phyloP scores from a whole-genome alignment of 2,888 invertebrate species.

The Acleris cristana region DNA sequence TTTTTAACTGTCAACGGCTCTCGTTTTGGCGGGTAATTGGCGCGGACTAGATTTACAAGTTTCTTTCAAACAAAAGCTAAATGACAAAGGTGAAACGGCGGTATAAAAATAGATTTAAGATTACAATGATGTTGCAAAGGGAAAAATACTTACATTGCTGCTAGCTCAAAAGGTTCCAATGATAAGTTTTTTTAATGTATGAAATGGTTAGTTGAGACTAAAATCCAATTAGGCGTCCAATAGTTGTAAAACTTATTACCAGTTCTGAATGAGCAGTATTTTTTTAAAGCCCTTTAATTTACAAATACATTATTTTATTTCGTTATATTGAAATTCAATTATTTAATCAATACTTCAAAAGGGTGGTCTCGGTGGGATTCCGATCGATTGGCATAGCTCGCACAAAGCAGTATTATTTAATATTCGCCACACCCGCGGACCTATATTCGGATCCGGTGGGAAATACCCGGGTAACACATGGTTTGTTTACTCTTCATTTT shows the following conservation, averaged over 20 bases:
- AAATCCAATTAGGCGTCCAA: no score
- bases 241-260: no score
- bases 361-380: slow-evolving; percentile 17
- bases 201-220: no score
- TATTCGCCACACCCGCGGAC: slow-evolving; percentile 33
- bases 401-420: slow-evolving; percentile 35
- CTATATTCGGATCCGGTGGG: slow-evolving; percentile 34
- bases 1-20: slow-evolving; percentile 26
- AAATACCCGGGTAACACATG: slow-evolving; percentile 30
- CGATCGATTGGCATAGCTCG: slow-evolving; percentile 24
- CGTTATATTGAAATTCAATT: slow-evolving; percentile 20
- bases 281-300: no score
- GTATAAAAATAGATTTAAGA: no score
- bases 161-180: no score
- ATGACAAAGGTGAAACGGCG: not conserved
- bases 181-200: no score
- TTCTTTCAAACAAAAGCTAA: not conserved
- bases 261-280: no score
- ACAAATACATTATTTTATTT: no score
- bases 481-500: slow-evolving; percentile 18
- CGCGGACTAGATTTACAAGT: not conserved
- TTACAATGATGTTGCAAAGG: no score
- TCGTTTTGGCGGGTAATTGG: slow-evolving; percentile 20
- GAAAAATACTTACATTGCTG: no score
- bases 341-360: slow-evolving; percentile 34